Conservation (phyloP, 92 coral and sea anemone genomes). For the Isaurus tuberculatus region DNA sequence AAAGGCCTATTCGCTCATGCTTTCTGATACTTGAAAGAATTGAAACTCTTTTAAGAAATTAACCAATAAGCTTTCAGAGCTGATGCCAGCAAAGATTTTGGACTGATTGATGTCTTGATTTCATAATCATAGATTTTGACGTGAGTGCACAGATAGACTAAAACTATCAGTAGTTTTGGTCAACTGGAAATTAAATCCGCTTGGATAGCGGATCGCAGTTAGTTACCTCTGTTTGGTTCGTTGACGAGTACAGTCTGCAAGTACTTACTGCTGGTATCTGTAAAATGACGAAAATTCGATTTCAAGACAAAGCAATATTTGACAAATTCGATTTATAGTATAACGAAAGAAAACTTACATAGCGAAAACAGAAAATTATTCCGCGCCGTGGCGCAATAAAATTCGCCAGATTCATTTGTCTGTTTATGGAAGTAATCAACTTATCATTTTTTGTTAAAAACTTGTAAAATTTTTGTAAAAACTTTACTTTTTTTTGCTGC, state of each 20-base stretch:
- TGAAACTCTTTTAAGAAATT: too few relatives aligned
- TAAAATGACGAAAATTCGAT: neutral
- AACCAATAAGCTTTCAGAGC: too few relatives aligned
- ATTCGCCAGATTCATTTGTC: neutral
- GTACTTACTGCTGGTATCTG: constrained; percentile 18
- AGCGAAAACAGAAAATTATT: constrained; percentile 9
- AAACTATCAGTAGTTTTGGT: too few relatives aligned
- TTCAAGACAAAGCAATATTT: neutral
- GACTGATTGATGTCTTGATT: too few relatives aligned
- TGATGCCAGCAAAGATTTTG: too few relatives aligned
- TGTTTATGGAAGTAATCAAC: neutral
- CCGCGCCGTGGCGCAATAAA: constrained; percentile 23
- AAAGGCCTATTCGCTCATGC: too few relatives aligned
- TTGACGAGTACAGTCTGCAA: constrained; percentile 1
- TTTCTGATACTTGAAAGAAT: too few relatives aligned
- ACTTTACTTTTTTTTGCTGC: neutral
- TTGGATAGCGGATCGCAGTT: neutral
- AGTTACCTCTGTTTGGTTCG: neutral
- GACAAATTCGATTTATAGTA: neutral
- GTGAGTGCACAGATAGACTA: too few relatives aligned
- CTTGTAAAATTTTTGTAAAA: neutral
- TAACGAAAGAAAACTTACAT: neutral
- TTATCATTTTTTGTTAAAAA: neutral
- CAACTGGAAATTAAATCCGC: too few relatives aligned
- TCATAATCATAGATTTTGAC: too few relatives aligned